Conservation (phyloP, 1,140 invertebrate genomes). For the Hormaphis cornu region DNA sequence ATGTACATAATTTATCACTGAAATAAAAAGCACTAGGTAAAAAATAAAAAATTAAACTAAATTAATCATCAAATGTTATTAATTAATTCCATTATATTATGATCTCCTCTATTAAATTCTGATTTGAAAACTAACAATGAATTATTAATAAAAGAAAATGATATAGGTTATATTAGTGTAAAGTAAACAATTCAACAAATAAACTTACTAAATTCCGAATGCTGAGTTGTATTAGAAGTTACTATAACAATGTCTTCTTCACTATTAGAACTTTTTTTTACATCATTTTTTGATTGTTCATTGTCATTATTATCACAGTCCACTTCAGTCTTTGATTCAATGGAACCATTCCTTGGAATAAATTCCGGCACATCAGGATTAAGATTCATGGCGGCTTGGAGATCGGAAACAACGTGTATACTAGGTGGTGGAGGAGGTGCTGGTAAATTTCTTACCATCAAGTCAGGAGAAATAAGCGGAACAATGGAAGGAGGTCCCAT, state of each 20-base stretch:
- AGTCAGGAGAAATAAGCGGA: slow-evolving; percentile 22
- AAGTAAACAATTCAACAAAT: no score
- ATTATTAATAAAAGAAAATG: no score
- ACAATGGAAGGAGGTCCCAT: slow-evolving; percentile 34
- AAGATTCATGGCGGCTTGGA: slow-evolving; percentile 47
- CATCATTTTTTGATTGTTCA: slow-evolving; percentile 26
- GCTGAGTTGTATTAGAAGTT: background rate
- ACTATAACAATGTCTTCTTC: slow-evolving; percentile 4
- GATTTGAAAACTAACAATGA: no score
- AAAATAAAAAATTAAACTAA: no score
- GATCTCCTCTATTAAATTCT: no score
- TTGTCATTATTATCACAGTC: slow-evolving; percentile 34
- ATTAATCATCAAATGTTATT: no score
- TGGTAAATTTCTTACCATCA: slow-evolving; percentile 34
- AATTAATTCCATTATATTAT: no score
- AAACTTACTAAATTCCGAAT: background rate
- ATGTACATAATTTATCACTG: no score
- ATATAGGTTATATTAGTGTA: no score
- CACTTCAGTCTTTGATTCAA: slow-evolving; percentile 8
- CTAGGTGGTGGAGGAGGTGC: slow-evolving; percentile 55
- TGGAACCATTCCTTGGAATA: slow-evolving; percentile 47
- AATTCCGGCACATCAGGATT: slow-evolving; percentile 82
- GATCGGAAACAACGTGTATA: slow-evolving; percentile 27
- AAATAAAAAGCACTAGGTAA: no score
- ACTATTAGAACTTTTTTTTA: background rate